Base-by-base conservation (phyloP, 2,888 invertebrate species). In the Oscheius sp. region DNA sequence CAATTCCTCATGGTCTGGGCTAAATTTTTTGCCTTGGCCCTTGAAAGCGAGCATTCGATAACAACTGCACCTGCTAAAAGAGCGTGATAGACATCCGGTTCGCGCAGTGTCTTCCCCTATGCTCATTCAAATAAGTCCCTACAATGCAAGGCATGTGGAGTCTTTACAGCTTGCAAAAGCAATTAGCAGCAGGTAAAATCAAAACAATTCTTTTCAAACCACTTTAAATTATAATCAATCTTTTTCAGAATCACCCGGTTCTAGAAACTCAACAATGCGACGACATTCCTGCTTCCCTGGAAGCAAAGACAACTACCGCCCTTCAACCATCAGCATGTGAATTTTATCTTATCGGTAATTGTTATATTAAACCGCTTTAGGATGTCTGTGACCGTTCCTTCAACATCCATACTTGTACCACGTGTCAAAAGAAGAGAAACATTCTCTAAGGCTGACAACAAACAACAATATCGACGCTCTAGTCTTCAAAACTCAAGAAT, bases 341-440 rank as follows among this genome's bases (percentile, higher is more conserved):
- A 29, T 27, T n/a, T 25, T 25, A n/a, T 46, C n/a, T 17, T 46
- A 17, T 46, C 6, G n/a, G 6, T 46, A 6, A 20, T 46, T 46
- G 15, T 12, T 12, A 8, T 6, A 46, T 46, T n/a, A n/a, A n/a
- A 31, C n/a, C 3, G 4, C 17, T 53, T 63, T 52, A 75, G 75
- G 37, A 65, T 73, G 55, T 75, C 75, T 10, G 70, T 73, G 55
- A 66, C 58, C 17, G 50, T 76, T 25, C 73, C 75, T 15, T 72
- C 73, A 3, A 66, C 73, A 8, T 70, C 75, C 1, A 58, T 52
- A 23, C 65, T 76, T 20, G 53, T 76, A 3, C 70, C 75, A 10
- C 37, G 63, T 2, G 53, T 76, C 34, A 73, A 72, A 64, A 27
- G 75, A 39, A 27, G 75, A 34, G 75, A 76, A 39, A 76, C 75